Base-by-base conservation (phyloP, 2,888 invertebrate genomes). In the Arge pagana region DNA sequence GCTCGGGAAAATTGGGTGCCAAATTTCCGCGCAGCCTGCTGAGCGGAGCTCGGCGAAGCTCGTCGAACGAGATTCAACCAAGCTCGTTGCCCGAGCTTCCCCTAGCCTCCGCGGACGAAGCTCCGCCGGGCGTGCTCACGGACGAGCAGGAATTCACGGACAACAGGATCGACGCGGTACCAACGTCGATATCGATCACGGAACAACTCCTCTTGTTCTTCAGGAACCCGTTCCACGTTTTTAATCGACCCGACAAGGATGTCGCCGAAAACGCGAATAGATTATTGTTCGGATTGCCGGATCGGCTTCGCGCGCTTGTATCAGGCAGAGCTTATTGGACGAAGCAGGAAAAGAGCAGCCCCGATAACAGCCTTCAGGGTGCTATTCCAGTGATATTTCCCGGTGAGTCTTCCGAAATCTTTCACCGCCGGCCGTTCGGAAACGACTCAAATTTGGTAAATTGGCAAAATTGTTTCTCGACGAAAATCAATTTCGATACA, bases 161-260 rank as follows among this genome's bases (percentile, higher is more conserved):
- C 15, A 35, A 33, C n/a, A 24, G 21, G 3, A 45, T 45, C 13
- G 45, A 45, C 23, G 15, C 24, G 15, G 33, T 45, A 21, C 21
- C 23, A 5, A 45, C 45, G 15, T 18, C 30, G 8, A 28, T 18
- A 16, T 50, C 50, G 6, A 24, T 26, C 8, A 5, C 35, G 19
- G 50, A 50, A 7, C 21, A 35, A 16, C 26, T 50, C 16, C 23
- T 50, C 7, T 35, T 35, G 11, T 42, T 23, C 5, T 2, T 50
- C 15, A 23, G 21, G 13, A 50, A 42, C 13, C 42, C 50, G 4
- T 50, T 50, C 19, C n/a, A 42, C 10, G 24, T 41, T 15, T 41
- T 36, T 35, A 50, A 50, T 26, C 41, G 42, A 4, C 18, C 36
- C 1, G 36, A 43, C 15, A 40, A 51, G 13, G 31, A 51, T 8